These are phyloP conservation scores for Rhabdomys pumilio DNA, from an alignment of 2,797 vertebrate species.

Conservation along the genomic window DNA sequence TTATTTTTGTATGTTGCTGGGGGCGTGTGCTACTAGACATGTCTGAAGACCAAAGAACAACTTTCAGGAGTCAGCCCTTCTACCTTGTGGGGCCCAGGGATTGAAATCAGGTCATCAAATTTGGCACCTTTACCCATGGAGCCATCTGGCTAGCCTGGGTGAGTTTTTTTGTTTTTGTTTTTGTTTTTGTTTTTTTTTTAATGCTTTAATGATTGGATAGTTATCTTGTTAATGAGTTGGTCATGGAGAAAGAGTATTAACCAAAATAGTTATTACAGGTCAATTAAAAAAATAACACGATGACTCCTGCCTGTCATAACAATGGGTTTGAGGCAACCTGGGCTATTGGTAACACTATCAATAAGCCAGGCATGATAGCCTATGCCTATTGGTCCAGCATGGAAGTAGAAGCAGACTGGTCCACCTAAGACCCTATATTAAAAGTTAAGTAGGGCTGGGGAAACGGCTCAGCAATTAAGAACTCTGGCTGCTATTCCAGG, in stretches of 20 bases:
- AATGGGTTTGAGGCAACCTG: not conserved
- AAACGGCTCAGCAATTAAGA: too few species aligned
- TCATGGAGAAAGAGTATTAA: slow-evolving; percentile 26
- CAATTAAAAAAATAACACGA: slow-evolving; percentile 22
- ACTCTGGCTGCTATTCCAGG: too few species aligned
- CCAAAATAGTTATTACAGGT: slow-evolving; percentile 17
- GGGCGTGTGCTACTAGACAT: not conserved
- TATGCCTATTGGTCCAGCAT: not conserved
- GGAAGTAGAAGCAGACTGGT: not conserved
- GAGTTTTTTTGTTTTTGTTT: not conserved
- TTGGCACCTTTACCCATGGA: not conserved
- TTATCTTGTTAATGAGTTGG: slow-evolving; percentile 24
- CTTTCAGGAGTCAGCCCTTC: not conserved
- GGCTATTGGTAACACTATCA: not conserved
- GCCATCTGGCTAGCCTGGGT: not conserved
- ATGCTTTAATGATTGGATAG: not conserved
- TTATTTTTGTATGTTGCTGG: not conserved
- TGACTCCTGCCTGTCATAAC: not conserved
- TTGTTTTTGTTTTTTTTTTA: not conserved
- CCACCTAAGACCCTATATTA: too few species aligned
- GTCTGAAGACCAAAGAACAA: not conserved
- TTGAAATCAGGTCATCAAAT: not conserved
- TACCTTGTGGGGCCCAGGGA: not conserved
- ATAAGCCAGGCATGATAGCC: not conserved
- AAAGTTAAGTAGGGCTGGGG: too few species aligned